Evolutionary conservation across 2,113 vertebrate genomes (phyloP), one percentile per base, ranked within the genome.

Genomic region (Microcebus ravelobensis): DNA sequence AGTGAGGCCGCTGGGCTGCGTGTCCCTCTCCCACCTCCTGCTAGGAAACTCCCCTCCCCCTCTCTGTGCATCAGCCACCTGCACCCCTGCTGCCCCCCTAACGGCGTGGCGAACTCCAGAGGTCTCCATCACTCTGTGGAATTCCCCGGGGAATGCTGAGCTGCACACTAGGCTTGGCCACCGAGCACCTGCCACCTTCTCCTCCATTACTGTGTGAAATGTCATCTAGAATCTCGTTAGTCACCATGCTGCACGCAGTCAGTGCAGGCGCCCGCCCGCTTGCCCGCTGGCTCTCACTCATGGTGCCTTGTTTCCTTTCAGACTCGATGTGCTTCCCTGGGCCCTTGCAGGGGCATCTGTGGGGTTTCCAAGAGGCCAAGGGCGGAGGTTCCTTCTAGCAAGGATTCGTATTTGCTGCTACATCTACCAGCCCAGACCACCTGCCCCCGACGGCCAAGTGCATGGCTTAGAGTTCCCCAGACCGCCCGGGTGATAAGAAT

Each of bases 191-290:
- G 36, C 42, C 13, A 3, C 42, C 42, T 42, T 14, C 27, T 61
- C 39, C 36, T 13, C 50, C 12, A 0, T 25, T 4, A 3, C 1
- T 5, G 31, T 27, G 14, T 27, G 84, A 36, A 27, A 21, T 8
- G 48, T 18, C 6, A 6, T 17, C 57, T 67, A 39, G 67, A 31
- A 4, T 5, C 48, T 29, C 27, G 21, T 12, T 12, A 29, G 6
- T 27, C 0, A 27, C 7, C 21, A 17, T 2, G 2, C 1, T 14
- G 23, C 7, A 7, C 6, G 20, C 13, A 80, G 61, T 3, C n/a
- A 3, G 13, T 2, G 29, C 21, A 13, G 65, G 65, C 14, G 52
- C 18, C 68, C 2, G 59, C n/a, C 13, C 1, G 8, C 20, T 12
- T 50, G n/a, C 27, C 36, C 45, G n/a, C 50, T 13, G 5, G 50